phyloP scores from a whole-genome alignment of 2,113 vertebrate species.

The Origma solitaria region DNA sequence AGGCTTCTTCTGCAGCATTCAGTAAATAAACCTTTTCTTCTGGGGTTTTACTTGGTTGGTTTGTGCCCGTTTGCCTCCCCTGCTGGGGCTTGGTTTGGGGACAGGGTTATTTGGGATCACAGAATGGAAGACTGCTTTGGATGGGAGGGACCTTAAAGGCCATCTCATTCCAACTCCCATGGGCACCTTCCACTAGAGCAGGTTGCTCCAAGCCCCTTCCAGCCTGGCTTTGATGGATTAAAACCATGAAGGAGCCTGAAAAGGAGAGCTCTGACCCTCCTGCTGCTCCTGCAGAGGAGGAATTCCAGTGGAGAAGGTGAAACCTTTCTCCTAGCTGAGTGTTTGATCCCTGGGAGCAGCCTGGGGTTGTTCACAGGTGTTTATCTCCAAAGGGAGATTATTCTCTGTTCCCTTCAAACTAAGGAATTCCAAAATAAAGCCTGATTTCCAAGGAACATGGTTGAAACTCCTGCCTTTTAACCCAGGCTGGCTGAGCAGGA shows the following conservation, averaged over 20 bases:
- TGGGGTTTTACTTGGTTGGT: neutral
- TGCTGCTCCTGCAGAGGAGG: neutral
- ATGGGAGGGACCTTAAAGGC: neutral
- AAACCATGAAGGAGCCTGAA: neutral
- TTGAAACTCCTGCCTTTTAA: neutral
- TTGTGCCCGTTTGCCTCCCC: neutral
- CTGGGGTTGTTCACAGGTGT: neutral
- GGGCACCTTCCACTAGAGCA: neutral
- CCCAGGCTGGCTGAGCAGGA: neutral
- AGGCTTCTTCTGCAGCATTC: conserved; percentile 88
- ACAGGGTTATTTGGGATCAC: neutral
- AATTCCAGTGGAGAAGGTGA: neutral
- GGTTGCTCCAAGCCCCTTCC: neutral
- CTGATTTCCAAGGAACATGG: neutral
- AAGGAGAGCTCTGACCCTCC: neutral
- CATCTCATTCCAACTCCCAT: neutral
- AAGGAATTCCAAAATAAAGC: neutral
- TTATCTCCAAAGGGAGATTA: neutral
- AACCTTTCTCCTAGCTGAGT: neutral
- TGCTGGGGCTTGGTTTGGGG: neutral
- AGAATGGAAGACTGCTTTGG: neutral
- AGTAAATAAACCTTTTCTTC: conserved; percentile 77
- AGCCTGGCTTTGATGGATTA: neutral
- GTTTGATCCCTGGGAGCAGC: neutral
- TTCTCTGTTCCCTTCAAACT: neutral